Percentiles rank a stretch among this genome's conserved stretches.
Conservation (phyloP, 2,113 vertebrate species). For the Ornithorhynchus anatinus region DNA sequence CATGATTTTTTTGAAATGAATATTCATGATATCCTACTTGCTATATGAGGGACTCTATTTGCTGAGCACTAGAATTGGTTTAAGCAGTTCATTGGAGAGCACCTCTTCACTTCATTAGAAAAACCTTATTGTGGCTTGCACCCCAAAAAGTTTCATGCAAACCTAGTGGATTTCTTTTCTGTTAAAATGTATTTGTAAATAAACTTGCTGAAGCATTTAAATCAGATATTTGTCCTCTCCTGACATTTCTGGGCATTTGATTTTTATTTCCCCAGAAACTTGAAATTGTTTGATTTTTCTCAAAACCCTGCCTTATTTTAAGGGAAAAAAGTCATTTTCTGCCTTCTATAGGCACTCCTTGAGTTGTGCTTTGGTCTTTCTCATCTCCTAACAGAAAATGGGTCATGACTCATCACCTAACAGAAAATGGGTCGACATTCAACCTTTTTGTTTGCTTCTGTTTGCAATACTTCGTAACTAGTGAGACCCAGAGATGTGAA, state of each 20-base stretch:
- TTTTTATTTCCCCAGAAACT: no score
- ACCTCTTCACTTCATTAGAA: conserved; percentile 49
- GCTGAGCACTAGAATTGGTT: conserved; percentile 43
- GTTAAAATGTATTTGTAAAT: conserved; percentile 76
- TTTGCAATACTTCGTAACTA: no score
- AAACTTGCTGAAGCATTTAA: conserved; percentile 72
- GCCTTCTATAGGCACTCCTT: no score
- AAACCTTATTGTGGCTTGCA: conserved; percentile 56
- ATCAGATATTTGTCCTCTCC: background rate
- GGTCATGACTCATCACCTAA: no score
- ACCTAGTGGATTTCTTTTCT: conserved; percentile 44
- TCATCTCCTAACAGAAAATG: no score
- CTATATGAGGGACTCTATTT: conserved; percentile 28
- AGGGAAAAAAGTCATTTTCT: no score
- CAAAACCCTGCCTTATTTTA: no score
- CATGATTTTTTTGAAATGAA: conserved; percentile 46
- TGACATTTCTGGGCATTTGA: background rate
- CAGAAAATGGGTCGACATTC: no score
- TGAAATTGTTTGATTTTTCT: no score
- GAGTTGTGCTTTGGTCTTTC: no score
- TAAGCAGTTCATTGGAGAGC: conserved; percentile 32
- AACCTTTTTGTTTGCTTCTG: no score
- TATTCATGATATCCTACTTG: conserved; percentile 55
- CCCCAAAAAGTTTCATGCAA: conserved; percentile 26
- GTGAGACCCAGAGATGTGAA: no score